These are phyloP conservation scores for Athene cunicularia DNA, from an alignment of 2,113 vertebrate genomes.

Conservation along the genomic window DNA sequence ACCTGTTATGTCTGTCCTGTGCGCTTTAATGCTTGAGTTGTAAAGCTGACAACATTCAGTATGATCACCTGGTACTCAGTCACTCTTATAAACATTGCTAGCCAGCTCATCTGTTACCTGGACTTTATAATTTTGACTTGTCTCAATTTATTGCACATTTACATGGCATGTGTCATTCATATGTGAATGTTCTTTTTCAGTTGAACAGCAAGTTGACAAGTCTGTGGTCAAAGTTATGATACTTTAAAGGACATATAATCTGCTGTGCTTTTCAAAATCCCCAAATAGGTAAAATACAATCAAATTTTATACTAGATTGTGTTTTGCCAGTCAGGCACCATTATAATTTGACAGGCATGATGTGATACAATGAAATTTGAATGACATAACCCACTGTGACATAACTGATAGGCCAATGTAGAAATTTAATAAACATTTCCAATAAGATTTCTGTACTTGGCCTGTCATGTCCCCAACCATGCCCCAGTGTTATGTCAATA, in stretches of 20 bases:
- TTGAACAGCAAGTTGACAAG: not conserved
- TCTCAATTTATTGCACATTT: not conserved
- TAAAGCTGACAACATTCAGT: not conserved
- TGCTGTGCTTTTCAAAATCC: constrained; percentile 68
- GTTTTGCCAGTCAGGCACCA: constrained; percentile 6
- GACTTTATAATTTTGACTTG: not conserved
- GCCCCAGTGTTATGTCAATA: not conserved
- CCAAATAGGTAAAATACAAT: constrained; percentile 40
- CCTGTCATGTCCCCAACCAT: not conserved
- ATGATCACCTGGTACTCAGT: not conserved
- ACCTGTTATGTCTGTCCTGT: not conserved
- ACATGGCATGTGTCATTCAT: not conserved
- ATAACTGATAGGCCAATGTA: not conserved
- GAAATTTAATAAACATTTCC: constrained; percentile 16
- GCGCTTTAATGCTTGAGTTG: not conserved
- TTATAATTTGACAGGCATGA: constrained; percentile 11
- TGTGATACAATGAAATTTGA: not conserved
- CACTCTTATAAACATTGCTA: not conserved
- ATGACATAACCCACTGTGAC: constrained; percentile 40
- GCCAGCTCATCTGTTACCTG: not conserved
- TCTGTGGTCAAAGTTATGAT: not conserved
- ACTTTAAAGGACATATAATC: constrained; percentile 34
- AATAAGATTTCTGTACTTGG: not conserved
- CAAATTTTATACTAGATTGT: constrained; percentile 30
- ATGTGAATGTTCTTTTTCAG: not conserved